Evolutionary conservation across 2,113 vertebrate genomes (phyloP).

Genomic region (Chionodraco myersi): DNA sequence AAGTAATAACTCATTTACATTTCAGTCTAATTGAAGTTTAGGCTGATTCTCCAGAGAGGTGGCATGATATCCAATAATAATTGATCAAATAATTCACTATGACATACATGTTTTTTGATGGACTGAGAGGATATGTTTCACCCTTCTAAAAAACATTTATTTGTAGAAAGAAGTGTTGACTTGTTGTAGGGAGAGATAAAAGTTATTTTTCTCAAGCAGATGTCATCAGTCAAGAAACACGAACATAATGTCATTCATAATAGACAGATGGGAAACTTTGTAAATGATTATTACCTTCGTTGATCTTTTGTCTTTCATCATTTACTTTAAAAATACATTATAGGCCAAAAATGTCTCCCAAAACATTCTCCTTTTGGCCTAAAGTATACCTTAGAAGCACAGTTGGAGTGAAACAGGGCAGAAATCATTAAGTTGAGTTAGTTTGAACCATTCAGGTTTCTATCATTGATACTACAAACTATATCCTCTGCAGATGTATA

Average conservation of each 20-base stretch:
- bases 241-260: neutral
- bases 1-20: constrained; percentile 65
- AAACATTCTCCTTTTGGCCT: neutral
- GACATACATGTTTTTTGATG: neutral
- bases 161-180: neutral
- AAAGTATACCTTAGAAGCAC: neutral
- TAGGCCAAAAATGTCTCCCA: neutral
- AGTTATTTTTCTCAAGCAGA: neutral
- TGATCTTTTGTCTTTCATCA: neutral
- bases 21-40: constrained; percentile 27
- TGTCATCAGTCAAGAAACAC: constrained; percentile 4
- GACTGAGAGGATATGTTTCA: neutral
- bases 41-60: constrained; percentile 54
- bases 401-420: constrained; percentile 1
- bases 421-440: neutral
- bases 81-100: constrained; percentile 50
- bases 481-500: constrained; percentile 44
- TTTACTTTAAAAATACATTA: neutral
- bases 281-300: constrained; percentile 7
- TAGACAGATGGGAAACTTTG: neutral
- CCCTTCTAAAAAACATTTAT: neutral
- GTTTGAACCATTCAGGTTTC: constrained; percentile 7
- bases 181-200: neutral
- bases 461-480: neutral
- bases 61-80: constrained; percentile 4